Percentiles rank a stretch among this genome's conserved stretches.
phyloP scores from a whole-genome alignment of 2,797 vertebrate species.

The Anolis apletophallus region DNA sequence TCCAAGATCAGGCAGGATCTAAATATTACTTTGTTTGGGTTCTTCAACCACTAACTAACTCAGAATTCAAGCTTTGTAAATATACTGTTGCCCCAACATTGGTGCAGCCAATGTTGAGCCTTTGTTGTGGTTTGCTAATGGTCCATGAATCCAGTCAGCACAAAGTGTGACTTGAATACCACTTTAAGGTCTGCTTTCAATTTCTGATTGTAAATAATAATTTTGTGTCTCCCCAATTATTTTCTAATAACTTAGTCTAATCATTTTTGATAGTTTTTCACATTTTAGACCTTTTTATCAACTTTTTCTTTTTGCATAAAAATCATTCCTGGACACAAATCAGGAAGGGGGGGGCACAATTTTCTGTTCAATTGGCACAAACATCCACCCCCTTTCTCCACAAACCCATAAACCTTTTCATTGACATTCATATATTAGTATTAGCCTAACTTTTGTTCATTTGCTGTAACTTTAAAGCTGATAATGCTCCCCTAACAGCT shows the following conservation, averaged over 20 bases:
- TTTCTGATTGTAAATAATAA: background rate
- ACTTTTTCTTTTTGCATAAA: no score
- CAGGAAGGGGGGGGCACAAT: no score
- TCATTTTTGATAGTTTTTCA: no score
- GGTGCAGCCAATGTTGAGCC: background rate
- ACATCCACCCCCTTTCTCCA: no score
- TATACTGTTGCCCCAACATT: no score
- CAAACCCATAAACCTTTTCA: no score
- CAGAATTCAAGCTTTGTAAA: background rate
- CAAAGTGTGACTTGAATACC: background rate
- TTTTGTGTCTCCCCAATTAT: no score
- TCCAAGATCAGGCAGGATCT: background rate
- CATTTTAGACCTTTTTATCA: no score
- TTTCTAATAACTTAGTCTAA: no score
- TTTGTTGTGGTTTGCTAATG: background rate
- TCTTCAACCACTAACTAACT: background rate
- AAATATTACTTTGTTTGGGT: background rate
- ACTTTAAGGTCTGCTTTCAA: background rate
- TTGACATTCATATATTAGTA: background rate
- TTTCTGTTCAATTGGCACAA: no score
- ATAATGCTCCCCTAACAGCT: background rate
- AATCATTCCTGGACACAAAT: no score
- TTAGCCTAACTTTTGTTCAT: background rate
- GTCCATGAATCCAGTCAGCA: background rate
- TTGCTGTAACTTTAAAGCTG: conserved; percentile 5